Percentiles rank a stretch among this genome's conserved stretches.
Evolutionary conservation across 1,140 invertebrate genomes (phyloP).

Genomic region (Pseudomyrmex gracilis): DNA sequence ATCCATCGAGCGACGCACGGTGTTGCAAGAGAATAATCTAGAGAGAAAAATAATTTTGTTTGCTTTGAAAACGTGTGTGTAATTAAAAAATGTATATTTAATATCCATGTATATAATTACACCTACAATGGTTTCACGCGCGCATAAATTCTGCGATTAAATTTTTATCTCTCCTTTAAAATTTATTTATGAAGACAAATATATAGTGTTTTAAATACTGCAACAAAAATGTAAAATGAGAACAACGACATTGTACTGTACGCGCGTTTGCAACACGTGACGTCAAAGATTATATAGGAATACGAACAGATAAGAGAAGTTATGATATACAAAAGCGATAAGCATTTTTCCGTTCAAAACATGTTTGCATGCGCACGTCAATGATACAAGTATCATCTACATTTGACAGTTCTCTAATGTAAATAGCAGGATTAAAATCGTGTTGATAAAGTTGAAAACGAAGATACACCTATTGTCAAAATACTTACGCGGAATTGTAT

Average conservation of each 20-base stretch:
- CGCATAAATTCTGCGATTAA: not conserved
- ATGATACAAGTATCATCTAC: too few species aligned
- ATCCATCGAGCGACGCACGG: constrained; percentile 19
- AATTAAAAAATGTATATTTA: not conserved
- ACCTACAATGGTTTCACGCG: not conserved
- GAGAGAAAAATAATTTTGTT: too few species aligned
- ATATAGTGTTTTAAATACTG: not conserved
- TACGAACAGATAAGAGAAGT: not conserved
- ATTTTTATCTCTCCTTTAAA: not conserved
- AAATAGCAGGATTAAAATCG: not conserved
- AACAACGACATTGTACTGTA: not conserved
- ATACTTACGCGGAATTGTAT: not conserved
- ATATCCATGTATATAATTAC: too few species aligned
- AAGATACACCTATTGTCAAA: not conserved
- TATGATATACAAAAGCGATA: not conserved
- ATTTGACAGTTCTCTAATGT: not conserved
- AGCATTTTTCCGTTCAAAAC: not conserved
- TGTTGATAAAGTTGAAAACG: not conserved
- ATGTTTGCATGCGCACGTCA: not conserved
- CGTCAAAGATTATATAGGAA: not conserved
- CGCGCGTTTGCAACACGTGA: not conserved
- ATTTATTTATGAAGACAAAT: not conserved
- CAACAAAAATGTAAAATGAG: not conserved
- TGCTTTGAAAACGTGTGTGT: not conserved
- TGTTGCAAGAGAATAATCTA: constrained; percentile 1